Evolutionary conservation across 1,140 invertebrate genomes (phyloP).

Genomic region (Periplaneta americana): DNA sequence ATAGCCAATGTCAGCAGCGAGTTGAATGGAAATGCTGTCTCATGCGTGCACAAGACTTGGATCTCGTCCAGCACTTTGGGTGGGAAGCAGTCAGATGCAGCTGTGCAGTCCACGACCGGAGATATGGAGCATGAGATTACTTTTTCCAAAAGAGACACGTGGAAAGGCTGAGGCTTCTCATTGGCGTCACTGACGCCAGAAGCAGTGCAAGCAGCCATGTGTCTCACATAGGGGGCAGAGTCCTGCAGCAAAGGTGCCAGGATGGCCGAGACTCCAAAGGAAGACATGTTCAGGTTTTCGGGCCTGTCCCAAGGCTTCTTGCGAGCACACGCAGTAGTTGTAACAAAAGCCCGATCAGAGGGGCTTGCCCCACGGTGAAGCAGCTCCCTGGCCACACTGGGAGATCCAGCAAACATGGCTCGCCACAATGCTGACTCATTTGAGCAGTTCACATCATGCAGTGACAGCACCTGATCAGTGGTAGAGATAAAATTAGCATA

Average conservation of each 20-base stretch:
- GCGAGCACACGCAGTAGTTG: neutral
- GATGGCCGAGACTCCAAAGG: neutral
- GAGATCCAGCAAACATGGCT: slow-evolving; percentile 3
- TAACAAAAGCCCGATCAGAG: neutral
- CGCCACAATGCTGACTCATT: slow-evolving; percentile 1
- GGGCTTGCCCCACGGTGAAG: neutral
- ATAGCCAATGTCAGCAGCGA: neutral
- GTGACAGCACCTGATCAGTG: neutral
- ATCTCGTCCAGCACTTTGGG: neutral
- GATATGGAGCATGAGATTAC: neutral
- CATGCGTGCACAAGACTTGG: neutral
- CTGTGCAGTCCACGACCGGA: neutral
- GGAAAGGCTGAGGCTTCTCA: neutral
- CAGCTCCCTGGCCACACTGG: neutral
- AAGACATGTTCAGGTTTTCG: neutral
- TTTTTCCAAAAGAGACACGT: neutral
- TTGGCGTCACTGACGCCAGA: neutral
- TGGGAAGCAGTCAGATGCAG: neutral
- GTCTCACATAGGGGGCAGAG: neutral
- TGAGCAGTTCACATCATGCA: neutral
- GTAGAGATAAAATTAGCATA: neutral
- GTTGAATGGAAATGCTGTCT: neutral
- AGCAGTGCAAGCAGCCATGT: neutral
- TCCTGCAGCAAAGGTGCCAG: neutral
- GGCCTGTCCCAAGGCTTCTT: too few relatives aligned